phyloP scores from a whole-genome alignment of 2,113 vertebrate species.

The Paramisgurnus dabryanus region DNA sequence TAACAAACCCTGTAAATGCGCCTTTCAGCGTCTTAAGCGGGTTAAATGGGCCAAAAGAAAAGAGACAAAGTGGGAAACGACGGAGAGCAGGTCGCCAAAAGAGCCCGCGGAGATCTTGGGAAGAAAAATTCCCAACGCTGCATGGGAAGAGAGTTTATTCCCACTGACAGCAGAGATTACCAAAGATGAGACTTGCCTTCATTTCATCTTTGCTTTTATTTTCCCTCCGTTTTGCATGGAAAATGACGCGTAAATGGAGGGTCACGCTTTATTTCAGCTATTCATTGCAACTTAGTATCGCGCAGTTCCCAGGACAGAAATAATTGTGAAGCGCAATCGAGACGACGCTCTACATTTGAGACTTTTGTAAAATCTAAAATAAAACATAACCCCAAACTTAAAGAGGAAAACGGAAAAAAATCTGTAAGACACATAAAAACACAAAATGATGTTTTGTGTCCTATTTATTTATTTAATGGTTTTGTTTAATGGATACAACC shows the following conservation, averaged over 20 bases:
- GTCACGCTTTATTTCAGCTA: neutral
- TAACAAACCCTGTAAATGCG: slow-evolving; percentile 69
- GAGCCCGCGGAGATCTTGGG: slow-evolving; percentile 46
- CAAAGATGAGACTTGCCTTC: neutral
- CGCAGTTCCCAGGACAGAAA: neutral
- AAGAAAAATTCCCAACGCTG: slow-evolving; percentile 49
- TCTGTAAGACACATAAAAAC: no score
- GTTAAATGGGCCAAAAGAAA: slow-evolving; percentile 68
- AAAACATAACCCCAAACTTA: no score
- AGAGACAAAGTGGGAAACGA: slow-evolving; percentile 52
- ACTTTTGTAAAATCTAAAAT: no score
- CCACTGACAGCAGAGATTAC: slow-evolving; percentile 29
- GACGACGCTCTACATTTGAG: neutral
- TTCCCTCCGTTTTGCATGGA: slow-evolving; percentile 5
- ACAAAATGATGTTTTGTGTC: no score
- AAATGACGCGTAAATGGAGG: neutral
- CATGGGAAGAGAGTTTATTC: slow-evolving; percentile 19
- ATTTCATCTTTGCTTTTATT: neutral
- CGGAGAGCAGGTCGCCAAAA: slow-evolving; percentile 42
- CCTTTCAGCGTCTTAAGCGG: slow-evolving; percentile 62
- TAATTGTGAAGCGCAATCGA: neutral
- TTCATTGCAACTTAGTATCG: neutral
- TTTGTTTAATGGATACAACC: no score
- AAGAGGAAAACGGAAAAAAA: no score
- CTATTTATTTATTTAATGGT: no score